phyloP scores from a whole-genome alignment of 2,113 vertebrate genomes.

The Pachycephala philippinensis region DNA sequence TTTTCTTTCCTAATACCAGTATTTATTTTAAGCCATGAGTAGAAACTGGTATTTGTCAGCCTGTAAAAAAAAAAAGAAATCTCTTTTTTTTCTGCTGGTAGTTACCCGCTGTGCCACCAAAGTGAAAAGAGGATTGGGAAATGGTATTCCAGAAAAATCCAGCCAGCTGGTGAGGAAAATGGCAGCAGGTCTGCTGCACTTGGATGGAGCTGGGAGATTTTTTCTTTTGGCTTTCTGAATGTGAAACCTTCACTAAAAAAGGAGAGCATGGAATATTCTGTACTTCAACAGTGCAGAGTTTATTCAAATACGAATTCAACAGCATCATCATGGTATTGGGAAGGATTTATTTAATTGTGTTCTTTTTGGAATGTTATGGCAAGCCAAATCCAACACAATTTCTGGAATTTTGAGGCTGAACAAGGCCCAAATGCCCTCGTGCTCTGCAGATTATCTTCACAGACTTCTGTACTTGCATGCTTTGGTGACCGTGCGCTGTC shows the following conservation, averaged over 20 bases:
- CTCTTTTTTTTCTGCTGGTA: not conserved
- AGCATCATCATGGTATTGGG: not conserved
- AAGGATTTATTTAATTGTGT: not conserved
- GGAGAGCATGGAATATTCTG: not conserved
- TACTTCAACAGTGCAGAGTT: not conserved
- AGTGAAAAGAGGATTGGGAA: not conserved
- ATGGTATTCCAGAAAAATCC: not conserved
- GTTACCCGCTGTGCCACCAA: not conserved
- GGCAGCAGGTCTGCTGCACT: not conserved
- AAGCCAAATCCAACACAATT: not conserved
- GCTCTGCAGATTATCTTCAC: not conserved
- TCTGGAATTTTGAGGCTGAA: not conserved
- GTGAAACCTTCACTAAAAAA: not conserved
- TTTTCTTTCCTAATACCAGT: not conserved
- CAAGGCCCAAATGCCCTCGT: not conserved
- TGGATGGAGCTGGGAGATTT: not conserved
- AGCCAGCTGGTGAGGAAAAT: not conserved
- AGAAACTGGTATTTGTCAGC: not conserved
- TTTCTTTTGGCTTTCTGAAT: not conserved
- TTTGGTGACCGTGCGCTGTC: not conserved
- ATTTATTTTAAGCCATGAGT: not conserved
- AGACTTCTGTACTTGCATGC: accelerated
- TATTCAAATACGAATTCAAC: not conserved
- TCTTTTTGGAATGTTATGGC: not conserved
- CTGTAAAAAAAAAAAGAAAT: not conserved